Evolutionary conservation across 1,140 invertebrate genomes (phyloP), one percentile per base, ranked within the genome.

Genomic region (Lethocerus indicus): DNA sequence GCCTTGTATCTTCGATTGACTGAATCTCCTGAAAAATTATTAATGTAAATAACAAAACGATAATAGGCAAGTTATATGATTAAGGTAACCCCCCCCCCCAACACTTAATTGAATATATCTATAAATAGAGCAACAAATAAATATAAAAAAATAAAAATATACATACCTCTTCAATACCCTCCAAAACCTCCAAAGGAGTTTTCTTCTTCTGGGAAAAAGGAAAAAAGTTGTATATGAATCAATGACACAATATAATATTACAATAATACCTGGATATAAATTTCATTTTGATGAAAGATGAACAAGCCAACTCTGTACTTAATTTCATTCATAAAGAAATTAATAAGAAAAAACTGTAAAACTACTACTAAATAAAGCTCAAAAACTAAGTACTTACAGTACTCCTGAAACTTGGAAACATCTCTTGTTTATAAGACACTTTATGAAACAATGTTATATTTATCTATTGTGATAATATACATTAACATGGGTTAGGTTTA

Each of bases 1-100:
- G 71, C 39, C 82, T 75, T 69, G 83, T 86, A 60, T 78, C 73
- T 59, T 91, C 81, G 47, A 90, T 82, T 27, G 74, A 69, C 62
- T 79, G 75, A 26, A 93, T 87, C 65, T 89, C 75, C 67, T 83
- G 51, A 43, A 63, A 64, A 46, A 54, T 50, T 57, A 62, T 56
- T 53, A 39, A 44, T 54, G 54, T 46, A 49, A 42, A 50, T 49
- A 41, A 47, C 12, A 56, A 48, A 51, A n/a, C 32, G 32, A 54
- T 53, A 43, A 52, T 32, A 47, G n/a, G n/a, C n/a, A n/a, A n/a
- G n/a, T n/a, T n/a, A n/a, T n/a, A n/a, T n/a, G n/a, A n/a, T n/a
- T n/a, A n/a, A n/a, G n/a, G n/a, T n/a, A n/a, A n/a, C n/a, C n/a
- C n/a, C n/a, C n/a, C n/a, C n/a, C n/a, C n/a, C n/a, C n/a, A 23